Percentiles rank a stretch among this genome's conserved stretches.
phyloP scores from a whole-genome alignment of 1,140 invertebrate genomes.

The Zaprionus nigranus region DNA sequence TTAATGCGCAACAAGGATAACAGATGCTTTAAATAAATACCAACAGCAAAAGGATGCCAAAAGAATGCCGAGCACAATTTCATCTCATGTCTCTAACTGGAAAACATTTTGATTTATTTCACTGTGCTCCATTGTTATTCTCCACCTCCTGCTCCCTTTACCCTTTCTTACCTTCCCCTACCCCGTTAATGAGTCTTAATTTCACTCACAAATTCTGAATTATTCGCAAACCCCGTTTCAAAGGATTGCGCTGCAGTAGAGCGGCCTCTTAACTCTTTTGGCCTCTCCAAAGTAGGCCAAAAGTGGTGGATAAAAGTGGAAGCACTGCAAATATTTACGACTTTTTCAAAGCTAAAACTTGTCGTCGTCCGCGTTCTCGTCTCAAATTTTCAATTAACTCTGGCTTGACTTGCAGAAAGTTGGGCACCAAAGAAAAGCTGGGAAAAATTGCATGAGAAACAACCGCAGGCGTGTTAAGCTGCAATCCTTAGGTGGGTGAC shows the following conservation, averaged over 20 bases:
- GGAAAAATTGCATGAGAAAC: slow-evolving; percentile 3
- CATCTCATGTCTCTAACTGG: slow-evolving; percentile 10
- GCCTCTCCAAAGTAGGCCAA: background rate
- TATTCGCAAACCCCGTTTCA: slow-evolving; percentile 33
- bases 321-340: slow-evolving; percentile 44
- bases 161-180: background rate
- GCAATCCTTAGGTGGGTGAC: background rate
- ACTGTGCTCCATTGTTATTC: slow-evolving; percentile 18
- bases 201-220: slow-evolving; percentile 47
- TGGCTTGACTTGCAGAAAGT: background rate
- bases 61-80: slow-evolving; percentile 24
- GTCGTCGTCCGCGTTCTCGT: background rate
- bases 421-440: background rate
- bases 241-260: background rate
- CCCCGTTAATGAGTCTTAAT: slow-evolving; percentile 51
- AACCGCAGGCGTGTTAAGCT: slow-evolving; percentile 26
- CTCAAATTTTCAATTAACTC: slow-evolving; percentile 41
- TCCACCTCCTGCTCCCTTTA: background rate
- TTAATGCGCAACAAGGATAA: slow-evolving; percentile 70
- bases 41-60: background rate
- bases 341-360: slow-evolving; percentile 37
- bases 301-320: background rate
- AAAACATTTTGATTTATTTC: slow-evolving; percentile 50
- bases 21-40: slow-evolving; percentile 63
- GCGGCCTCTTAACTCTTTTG: background rate